Evolutionary conservation across 2,113 vertebrate species (phyloP).

Genomic region (Psittacara wagleri): DNA sequence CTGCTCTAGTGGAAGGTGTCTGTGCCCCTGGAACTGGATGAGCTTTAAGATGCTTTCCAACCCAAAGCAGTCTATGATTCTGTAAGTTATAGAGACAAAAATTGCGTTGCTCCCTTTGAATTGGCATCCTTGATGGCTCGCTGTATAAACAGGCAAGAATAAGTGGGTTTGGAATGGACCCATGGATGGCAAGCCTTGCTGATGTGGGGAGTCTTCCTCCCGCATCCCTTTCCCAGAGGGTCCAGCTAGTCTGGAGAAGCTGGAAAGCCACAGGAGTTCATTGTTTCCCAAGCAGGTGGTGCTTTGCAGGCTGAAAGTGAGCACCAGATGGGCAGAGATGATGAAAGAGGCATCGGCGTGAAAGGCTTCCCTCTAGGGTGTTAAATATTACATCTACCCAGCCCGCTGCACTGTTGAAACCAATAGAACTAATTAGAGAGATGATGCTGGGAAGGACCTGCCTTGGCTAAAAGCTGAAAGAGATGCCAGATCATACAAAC

Average conservation of each 20-base stretch:
- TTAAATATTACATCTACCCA: conserved; percentile 70
- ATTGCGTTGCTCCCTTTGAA: not conserved
- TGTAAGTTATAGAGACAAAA: not conserved
- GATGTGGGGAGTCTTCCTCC: not conserved
- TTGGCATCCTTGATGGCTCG: not conserved
- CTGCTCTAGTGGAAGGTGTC: not conserved
- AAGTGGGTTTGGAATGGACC: not conserved
- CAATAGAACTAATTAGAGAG: conserved; percentile 66
- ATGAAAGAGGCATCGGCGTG: conserved; percentile 68
- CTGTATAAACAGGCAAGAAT: accelerated
- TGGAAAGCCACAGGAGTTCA: not conserved
- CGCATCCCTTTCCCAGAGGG: not conserved
- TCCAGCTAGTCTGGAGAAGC: not conserved
- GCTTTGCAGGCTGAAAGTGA: conserved; percentile 53
- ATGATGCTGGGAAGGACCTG: not conserved
- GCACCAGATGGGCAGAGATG: conserved; percentile 72
- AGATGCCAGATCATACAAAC: not conserved
- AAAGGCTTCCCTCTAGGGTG: conserved; percentile 65
- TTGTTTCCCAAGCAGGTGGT: conserved; percentile 66
- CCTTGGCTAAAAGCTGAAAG: conserved; percentile 9
- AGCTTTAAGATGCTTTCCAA: not conserved
- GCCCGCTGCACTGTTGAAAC: conserved; percentile 54
- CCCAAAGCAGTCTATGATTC: not conserved
- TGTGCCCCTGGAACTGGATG: not conserved
- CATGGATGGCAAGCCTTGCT: not conserved